These are phyloP conservation scores for Lasioglossum lativentre DNA, from an alignment of 2,888 invertebrate species.

Conservation along the genomic window DNA sequence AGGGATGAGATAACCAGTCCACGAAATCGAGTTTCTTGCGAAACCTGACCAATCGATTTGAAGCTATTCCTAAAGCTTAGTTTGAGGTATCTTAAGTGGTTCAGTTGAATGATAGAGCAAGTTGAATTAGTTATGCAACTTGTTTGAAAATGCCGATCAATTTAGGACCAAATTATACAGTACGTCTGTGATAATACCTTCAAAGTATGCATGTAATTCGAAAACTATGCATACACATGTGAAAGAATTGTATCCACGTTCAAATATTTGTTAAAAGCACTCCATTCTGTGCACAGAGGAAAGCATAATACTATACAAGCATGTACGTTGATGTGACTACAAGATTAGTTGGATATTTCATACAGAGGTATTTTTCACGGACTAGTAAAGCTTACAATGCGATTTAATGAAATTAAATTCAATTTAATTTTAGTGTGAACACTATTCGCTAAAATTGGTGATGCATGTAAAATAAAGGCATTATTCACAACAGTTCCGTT, in stretches of 20 bases:
- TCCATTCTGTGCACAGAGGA: not conserved
- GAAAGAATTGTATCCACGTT: not conserved
- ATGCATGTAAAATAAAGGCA: too few relatives aligned
- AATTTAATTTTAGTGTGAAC: too few relatives aligned
- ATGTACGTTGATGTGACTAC: not conserved
- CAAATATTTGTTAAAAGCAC: not conserved
- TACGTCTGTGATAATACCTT: not conserved
- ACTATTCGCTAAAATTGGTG: too few relatives aligned
- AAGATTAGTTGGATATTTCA: not conserved
- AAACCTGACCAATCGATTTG: not conserved
- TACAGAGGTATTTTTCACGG: not conserved
- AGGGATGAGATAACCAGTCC: not conserved
- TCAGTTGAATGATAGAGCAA: not conserved
- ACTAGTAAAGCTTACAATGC: not conserved
- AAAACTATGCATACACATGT: not conserved
- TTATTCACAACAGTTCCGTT: too few relatives aligned
- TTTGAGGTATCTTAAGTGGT: not conserved
- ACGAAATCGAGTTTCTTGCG: not conserved
- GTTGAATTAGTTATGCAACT: conserved; percentile 6
- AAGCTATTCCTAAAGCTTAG: conserved; percentile 1
- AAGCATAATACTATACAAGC: not conserved
- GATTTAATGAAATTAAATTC: too few relatives aligned
- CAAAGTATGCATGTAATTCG: not conserved
- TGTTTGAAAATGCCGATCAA: not conserved
- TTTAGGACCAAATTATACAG: not conserved